phyloP scores from a whole-genome alignment of 2,113 vertebrate genomes.

The Terrapene triunguis region DNA sequence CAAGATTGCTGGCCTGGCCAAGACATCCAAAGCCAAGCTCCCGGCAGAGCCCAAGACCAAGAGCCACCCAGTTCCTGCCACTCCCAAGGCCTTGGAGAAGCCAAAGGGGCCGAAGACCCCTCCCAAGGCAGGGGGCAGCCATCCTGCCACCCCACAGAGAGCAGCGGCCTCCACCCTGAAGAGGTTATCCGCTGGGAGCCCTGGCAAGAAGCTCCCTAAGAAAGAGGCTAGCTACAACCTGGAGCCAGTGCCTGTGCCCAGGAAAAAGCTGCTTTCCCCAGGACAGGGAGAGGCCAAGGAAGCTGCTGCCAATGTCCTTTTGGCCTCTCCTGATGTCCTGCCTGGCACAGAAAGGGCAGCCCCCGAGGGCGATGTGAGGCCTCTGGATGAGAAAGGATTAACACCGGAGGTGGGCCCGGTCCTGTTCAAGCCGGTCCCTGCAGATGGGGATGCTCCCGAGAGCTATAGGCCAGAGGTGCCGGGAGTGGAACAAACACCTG shows the following conservation, averaged over 20 bases:
- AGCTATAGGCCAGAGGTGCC: background rate
- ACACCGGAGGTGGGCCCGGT: background rate
- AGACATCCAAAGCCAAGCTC: background rate
- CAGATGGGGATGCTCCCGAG: background rate
- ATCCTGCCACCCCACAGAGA: background rate
- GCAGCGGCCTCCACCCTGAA: background rate
- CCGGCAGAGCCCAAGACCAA: conserved; percentile 40
- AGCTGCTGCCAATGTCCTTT: background rate
- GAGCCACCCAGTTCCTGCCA: background rate
- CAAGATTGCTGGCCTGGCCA: conserved; percentile 39
- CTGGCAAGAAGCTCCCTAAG: background rate
- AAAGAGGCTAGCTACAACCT: background rate
- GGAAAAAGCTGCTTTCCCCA: conserved; percentile 1
- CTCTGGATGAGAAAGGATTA: background rate
- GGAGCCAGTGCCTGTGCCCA: background rate
- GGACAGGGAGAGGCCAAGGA: background rate
- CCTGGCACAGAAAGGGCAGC: background rate
- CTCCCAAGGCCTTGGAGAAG: conserved; percentile 58
- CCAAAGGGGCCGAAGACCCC: conserved; percentile 18
- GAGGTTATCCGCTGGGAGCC: background rate
- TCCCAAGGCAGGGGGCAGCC: conserved; percentile 11
- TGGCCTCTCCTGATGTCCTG: background rate
- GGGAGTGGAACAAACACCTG: background rate
- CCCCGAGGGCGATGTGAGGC: background rate
- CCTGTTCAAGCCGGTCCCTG: background rate